phyloP scores from a whole-genome alignment of 2,113 vertebrate species.

The Saguinus midas region DNA sequence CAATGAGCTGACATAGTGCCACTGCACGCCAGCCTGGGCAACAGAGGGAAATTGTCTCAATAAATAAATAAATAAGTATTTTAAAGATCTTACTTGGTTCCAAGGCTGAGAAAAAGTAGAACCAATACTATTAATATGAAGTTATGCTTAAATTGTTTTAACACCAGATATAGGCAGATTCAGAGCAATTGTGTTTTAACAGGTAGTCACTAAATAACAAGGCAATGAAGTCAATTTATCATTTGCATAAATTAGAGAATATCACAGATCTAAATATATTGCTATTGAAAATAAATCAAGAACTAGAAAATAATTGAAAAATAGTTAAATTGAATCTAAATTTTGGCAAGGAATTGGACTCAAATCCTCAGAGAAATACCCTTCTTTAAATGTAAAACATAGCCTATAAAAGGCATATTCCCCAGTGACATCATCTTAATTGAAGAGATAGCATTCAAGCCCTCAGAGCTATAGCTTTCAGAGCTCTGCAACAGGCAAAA shows the following conservation, averaged over 20 bases:
- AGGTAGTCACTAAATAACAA: not conserved
- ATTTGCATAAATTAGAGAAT: not conserved
- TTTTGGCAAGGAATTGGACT: conserved; percentile 35
- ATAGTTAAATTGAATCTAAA: not conserved
- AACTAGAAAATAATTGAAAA: not conserved
- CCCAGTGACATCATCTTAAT: conserved; percentile 13
- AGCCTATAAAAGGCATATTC: not conserved
- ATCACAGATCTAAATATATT: not conserved
- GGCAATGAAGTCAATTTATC: not conserved
- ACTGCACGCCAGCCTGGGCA: too few species aligned
- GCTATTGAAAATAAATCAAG: not conserved
- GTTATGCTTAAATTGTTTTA: conserved; percentile 33
- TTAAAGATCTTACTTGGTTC: not conserved
- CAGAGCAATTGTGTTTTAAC: not conserved
- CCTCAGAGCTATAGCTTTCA: conserved; percentile 55
- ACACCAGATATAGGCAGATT: not conserved
- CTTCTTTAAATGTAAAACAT: not conserved
- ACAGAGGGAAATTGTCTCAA: too few species aligned
- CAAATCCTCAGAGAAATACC: conserved; percentile 26
- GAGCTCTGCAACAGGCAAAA: conserved; percentile 39
- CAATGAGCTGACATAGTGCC: too few species aligned
- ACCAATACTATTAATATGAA: not conserved
- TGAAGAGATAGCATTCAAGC: not conserved
- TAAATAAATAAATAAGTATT: not conserved
- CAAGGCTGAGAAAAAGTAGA: not conserved